Evolutionary conservation across 2,113 vertebrate genomes (phyloP), one percentile per base, ranked within the genome.

Genomic region (Myocastor coypus): DNA sequence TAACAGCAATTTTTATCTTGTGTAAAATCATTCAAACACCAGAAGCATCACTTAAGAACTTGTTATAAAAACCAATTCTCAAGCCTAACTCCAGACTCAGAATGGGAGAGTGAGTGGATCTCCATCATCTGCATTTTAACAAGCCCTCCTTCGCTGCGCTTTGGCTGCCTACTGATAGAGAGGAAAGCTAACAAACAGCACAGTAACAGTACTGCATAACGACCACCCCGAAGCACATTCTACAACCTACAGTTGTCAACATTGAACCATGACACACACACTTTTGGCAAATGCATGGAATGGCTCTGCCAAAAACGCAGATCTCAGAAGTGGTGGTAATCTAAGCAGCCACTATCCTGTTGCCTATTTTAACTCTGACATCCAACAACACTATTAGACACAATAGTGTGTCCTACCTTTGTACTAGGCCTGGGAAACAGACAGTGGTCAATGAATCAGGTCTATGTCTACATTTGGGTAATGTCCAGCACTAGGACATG

Each of bases 161-260:
- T 63, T 42, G 26, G 14, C 24, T 73, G 16, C 52, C 71, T 34
- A 20, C 0, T 81, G 73, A 94, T 37, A 83, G 50, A 91, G 55
- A 66, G 84, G n/a, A 92, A 90, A 83, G 37, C 24, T 30, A 83
- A 87, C 0, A 14, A 69, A 83, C 7, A 32, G 34, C 7, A 10
- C 3, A 22, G 17, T 57, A 14, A 14, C 52, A 46, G 22, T 20
- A 50, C 37, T 37, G 40, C 64, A 88, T 30, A 87, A 46, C 19
- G n/a, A 32, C 61, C 91, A 19, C 24, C 61, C 50, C 42, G 19
- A 95, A 42, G 42, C 57, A 30, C 68, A 42, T 57, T 77, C 59
- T 89, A 52, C 89, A 96, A 85, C 63, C 42, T 63, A 61, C 57
- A 86, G 24, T 75, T 81, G 30, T 89, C 57, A 69, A 89, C 87